Evolutionary conservation across 2,113 vertebrate genomes (phyloP).

Genomic region (Ardeotis arabs): DNA sequence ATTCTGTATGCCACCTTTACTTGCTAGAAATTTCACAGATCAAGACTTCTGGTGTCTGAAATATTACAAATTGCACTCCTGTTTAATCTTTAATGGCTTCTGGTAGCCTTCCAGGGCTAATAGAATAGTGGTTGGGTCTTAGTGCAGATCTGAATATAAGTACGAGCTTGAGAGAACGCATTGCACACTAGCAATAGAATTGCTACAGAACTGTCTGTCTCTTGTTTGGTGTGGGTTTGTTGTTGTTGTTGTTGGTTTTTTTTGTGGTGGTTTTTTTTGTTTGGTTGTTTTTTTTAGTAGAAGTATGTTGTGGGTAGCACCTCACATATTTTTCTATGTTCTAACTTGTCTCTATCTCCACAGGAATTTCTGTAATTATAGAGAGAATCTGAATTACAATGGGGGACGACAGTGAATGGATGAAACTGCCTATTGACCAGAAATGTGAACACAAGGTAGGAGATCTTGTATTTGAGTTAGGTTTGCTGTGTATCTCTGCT

Average conservation of each 20-base stretch:
- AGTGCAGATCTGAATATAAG: background rate
- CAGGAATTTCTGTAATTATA: slow-evolving; percentile 59
- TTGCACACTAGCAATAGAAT: background rate
- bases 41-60: background rate
- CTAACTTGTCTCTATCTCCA: slow-evolving; percentile 3
- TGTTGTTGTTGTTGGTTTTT: too few species aligned
- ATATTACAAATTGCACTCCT: background rate
- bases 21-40: background rate
- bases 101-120: background rate
- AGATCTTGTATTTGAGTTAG: background rate
- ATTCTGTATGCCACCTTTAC: background rate
- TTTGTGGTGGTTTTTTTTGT: background rate
- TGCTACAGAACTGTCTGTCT: background rate
- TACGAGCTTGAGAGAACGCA: background rate
- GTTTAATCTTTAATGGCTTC: background rate
- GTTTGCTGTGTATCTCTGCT: background rate
- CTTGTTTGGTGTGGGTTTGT: too few species aligned
- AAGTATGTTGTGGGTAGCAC: background rate
- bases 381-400: slow-evolving; percentile 78
- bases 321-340: background rate
- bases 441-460: slow-evolving; percentile 99
- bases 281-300: background rate
- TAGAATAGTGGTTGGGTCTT: background rate
- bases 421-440: slow-evolving; percentile 96
- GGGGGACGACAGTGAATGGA: slow-evolving; percentile 98